phyloP scores from a whole-genome alignment of 1,140 invertebrate species.

The Tetragonula clypearis region DNA sequence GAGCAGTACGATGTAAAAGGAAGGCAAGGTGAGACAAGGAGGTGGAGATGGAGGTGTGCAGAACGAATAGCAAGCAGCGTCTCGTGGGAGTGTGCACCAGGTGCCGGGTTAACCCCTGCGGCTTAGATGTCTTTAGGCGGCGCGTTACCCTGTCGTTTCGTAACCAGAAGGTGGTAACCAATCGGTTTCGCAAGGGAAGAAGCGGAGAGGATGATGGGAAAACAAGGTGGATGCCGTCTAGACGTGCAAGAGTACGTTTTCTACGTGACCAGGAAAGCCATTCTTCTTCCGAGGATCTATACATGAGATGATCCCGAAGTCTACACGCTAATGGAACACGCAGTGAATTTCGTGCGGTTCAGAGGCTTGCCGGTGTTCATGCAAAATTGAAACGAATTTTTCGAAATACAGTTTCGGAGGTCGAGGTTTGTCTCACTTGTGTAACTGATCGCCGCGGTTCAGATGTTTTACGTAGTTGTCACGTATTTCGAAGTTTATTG shows the following conservation, averaged over 20 bases:
- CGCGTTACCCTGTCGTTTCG: constrained; percentile 69
- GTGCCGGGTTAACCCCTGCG: constrained; percentile 78
- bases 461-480: no score
- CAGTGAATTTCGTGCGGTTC: no score
- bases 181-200: constrained; percentile 63
- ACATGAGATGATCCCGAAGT: constrained; percentile 65
- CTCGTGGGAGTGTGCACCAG: constrained; percentile 79
- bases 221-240: constrained; percentile 60
- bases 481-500: no score
- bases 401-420: no score
- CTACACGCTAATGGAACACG: neutral
- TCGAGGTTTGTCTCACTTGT: no score
- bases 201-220: constrained; percentile 36
- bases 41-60: constrained; percentile 64
- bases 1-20: constrained; percentile 54
- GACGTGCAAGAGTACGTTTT: constrained; percentile 59
- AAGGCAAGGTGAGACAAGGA: constrained; percentile 55
- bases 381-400: neutral
- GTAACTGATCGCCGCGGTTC: no score
- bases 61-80: constrained; percentile 78
- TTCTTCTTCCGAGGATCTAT: constrained; percentile 59
- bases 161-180: constrained; percentile 71
- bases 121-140: constrained; percentile 76
- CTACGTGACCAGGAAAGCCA: constrained; percentile 73
- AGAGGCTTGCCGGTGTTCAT: no score